Percentiles rank a stretch among this genome's conserved stretches.
Evolutionary conservation across 1,140 invertebrate genomes (phyloP).

Genomic region (Galleria mellonella): DNA sequence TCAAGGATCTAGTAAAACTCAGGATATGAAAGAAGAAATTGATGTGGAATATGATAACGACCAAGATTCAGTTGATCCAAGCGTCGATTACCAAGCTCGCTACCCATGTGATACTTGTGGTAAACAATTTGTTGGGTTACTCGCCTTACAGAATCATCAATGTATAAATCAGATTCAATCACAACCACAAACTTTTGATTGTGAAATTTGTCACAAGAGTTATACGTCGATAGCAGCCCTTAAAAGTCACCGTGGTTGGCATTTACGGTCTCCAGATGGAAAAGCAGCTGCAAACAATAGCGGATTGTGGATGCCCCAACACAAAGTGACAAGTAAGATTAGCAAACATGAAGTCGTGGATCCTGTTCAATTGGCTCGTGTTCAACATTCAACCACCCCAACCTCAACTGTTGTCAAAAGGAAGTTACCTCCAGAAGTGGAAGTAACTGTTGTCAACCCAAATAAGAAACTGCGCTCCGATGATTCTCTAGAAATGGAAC

Average conservation of each 20-base stretch:
- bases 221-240: conserved; percentile 74
- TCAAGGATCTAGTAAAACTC: conserved; percentile 49
- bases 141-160: conserved; percentile 68
- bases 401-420: conserved; percentile 37
- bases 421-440: conserved; percentile 66
- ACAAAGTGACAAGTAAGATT: conserved; percentile 69
- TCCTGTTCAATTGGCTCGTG: conserved; percentile 28
- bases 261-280: conserved; percentile 72
- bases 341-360: conserved; percentile 68
- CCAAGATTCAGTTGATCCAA: conserved; percentile 41
- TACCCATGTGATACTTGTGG: conserved; percentile 69
- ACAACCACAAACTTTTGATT: conserved; percentile 68
- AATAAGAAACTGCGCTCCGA: conserved; percentile 67
- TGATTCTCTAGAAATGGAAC: conserved; percentile 52
- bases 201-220: conserved; percentile 75
- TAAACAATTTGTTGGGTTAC: conserved; percentile 63
- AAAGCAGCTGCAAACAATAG: conserved; percentile 70
- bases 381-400: conserved; percentile 26
- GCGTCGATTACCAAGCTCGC: conserved; percentile 57
- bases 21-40: conserved; percentile 41
- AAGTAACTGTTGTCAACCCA: conserved; percentile 67
- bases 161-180: conserved; percentile 47
- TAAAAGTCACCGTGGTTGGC: conserved; percentile 78
- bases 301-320: conserved; percentile 72
- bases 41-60: conserved; percentile 55